Percentiles rank a stretch among this genome's conserved stretches.
Evolutionary conservation across 2,113 vertebrate genomes (phyloP).

Genomic region (Hypanus sabinus): DNA sequence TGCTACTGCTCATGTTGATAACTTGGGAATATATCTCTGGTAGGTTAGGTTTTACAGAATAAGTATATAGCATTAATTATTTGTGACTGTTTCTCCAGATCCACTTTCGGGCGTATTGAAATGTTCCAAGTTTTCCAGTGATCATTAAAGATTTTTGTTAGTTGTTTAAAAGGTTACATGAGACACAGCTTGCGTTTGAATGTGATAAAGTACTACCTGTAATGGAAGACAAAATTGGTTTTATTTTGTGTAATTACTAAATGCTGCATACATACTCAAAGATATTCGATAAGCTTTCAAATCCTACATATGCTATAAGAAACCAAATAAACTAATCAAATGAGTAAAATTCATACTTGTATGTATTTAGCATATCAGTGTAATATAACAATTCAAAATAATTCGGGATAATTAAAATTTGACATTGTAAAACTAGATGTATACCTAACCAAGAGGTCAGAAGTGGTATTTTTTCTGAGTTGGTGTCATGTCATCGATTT

Average conservation of each 20-base stretch:
- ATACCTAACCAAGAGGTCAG: not conserved
- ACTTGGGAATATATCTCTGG: slow-evolving; percentile 87
- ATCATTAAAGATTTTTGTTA: not conserved
- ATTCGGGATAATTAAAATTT: not conserved
- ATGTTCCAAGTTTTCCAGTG: not conserved
- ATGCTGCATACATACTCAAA: not conserved
- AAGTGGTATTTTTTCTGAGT: too few relatives aligned
- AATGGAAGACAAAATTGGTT: not conserved
- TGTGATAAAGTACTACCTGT: not conserved
- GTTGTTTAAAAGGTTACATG: not conserved
- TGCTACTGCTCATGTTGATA: slow-evolving; percentile 81
- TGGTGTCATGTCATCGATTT: too few relatives aligned
- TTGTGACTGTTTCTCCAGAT: not conserved
- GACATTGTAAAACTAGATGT: not conserved
- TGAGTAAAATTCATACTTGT: not conserved
- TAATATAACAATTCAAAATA: not conserved
- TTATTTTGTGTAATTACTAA: not conserved
- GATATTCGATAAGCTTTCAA: not conserved
- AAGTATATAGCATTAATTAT: not conserved
- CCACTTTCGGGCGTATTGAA: not conserved
- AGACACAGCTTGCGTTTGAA: not conserved
- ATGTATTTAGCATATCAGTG: too few relatives aligned
- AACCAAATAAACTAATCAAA: not conserved
- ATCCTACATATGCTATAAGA: not conserved
- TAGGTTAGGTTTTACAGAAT: slow-evolving; percentile 52